phyloP scores from a whole-genome alignment of 2,888 invertebrate species.

The Drosophila aldrichi region DNA sequence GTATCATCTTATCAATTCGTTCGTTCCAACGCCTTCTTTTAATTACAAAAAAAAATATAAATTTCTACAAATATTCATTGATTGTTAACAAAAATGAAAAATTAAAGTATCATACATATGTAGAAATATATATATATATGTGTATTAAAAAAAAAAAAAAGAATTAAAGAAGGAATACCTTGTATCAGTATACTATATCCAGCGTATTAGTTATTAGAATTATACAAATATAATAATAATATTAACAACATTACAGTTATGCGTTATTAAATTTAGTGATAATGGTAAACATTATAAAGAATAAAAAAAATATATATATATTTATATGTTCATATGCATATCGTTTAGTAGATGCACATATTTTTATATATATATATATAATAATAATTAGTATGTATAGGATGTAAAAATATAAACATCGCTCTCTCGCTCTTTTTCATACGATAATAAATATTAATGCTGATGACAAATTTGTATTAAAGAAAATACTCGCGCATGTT shows the following conservation, averaged over 20 bases:
- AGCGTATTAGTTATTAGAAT: conserved; percentile 66
- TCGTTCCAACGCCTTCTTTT: conserved; percentile 32
- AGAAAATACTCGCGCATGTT: conserved; percentile 39
- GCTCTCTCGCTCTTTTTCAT: conserved; percentile 19
- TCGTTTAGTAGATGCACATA: conserved; percentile 34
- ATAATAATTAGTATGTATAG: conserved; percentile 30
- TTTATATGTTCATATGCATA: conserved; percentile 33
- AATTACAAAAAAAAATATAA: conserved; percentile 36
- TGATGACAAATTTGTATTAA: conserved; percentile 52
- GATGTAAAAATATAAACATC: conserved; percentile 53
- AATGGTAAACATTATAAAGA: conserved; percentile 44
- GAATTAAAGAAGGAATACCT: conserved; percentile 37
- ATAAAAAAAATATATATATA: conserved; percentile 43
- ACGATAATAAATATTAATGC: conserved; percentile 69
- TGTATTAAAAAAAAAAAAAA: conserved; percentile 14
- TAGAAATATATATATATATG: not conserved
- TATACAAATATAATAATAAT: conserved; percentile 76
- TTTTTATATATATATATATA: conserved; percentile 7
- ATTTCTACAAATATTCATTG: conserved; percentile 44
- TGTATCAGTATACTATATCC: conserved; percentile 41
- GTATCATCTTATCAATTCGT: conserved; percentile 45
- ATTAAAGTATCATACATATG: conserved; percentile 11
- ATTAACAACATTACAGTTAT: conserved; percentile 76
- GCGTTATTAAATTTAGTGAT: conserved; percentile 54
- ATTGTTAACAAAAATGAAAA: conserved; percentile 46